Conservation (phyloP, 2,113 vertebrate species). For the Lepisosteus oculatus region DNA sequence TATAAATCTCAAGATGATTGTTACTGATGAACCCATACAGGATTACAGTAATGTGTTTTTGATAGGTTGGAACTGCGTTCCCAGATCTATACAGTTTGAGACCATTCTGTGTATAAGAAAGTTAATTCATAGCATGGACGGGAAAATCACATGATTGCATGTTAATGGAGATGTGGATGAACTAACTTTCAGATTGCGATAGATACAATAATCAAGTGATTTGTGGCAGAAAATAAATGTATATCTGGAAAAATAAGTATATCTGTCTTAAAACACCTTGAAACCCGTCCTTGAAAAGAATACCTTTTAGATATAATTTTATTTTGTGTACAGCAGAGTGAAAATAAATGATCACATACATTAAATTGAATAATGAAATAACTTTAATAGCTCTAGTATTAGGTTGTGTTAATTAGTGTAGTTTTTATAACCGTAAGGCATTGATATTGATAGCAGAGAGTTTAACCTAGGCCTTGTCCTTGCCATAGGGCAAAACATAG, state of each 20-base stretch:
- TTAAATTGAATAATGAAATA: slow-evolving; percentile 43
- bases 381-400: slow-evolving; percentile 26
- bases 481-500: slow-evolving; percentile 52
- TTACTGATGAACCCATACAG: too few species aligned
- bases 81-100: too few species aligned
- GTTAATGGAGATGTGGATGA: too few species aligned
- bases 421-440: slow-evolving; percentile 36
- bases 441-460: background rate
- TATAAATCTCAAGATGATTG: background rate
- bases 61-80: too few species aligned
- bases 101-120: too few species aligned
- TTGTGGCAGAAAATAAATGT: background rate
- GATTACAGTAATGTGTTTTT: too few species aligned
- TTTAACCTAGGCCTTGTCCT: slow-evolving; percentile 52
- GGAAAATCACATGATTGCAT: too few species aligned
- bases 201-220: background rate
- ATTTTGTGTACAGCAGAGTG: slow-evolving; percentile 28
- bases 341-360: slow-evolving; percentile 35
- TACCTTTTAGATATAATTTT: slow-evolving; percentile 25
- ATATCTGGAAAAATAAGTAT: background rate
- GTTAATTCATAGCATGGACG: too few species aligned
- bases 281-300: slow-evolving; percentile 22
- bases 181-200: too few species aligned
- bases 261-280: background rate
- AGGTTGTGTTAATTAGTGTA: slow-evolving; percentile 28